Conservation (phyloP, 2,797 vertebrate genomes). For the Microcaecilia unicolor region DNA sequence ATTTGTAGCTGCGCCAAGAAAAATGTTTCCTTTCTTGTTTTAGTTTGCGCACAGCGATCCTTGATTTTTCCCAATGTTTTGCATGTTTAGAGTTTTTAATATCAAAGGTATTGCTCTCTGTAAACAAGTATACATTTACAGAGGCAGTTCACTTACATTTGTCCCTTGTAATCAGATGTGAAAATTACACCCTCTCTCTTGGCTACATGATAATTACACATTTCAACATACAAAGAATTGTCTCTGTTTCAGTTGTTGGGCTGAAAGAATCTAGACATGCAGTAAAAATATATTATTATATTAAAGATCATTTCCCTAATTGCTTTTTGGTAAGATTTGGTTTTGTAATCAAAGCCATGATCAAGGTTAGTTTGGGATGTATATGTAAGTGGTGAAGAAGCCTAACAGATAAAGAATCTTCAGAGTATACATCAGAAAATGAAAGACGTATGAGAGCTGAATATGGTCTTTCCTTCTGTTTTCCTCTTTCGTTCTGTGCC, state of each 20-base stretch:
- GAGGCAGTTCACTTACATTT: conserved; percentile 58
- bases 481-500: too few relatives aligned
- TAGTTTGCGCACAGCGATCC: conserved; percentile 21
- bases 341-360: conserved; percentile 49
- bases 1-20: conserved; percentile 29
- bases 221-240: conserved; percentile 67
- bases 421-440: too few relatives aligned
- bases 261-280: conserved; percentile 52
- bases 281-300: conserved; percentile 59
- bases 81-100: conserved; percentile 48
- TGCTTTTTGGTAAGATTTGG: conserved; percentile 38
- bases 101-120: conserved; percentile 66
- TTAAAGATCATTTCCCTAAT: conserved; percentile 52
- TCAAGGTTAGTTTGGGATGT: conserved; percentile 32
- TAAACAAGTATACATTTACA: conserved; percentile 64
- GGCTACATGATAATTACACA: conserved; percentile 87
- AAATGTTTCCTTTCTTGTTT: conserved; percentile 27
- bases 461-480: too few relatives aligned
- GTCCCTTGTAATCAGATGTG: conserved; percentile 85
- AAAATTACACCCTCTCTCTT: conserved; percentile 85
- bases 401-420: too few relatives aligned
- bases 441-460: too few relatives aligned
- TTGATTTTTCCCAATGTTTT: conserved; percentile 34
- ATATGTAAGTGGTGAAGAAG: too few relatives aligned
- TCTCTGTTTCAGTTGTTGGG: conserved; percentile 70